phyloP scores from a whole-genome alignment of 2,888 invertebrate genomes.

The Polietes domitor region DNA sequence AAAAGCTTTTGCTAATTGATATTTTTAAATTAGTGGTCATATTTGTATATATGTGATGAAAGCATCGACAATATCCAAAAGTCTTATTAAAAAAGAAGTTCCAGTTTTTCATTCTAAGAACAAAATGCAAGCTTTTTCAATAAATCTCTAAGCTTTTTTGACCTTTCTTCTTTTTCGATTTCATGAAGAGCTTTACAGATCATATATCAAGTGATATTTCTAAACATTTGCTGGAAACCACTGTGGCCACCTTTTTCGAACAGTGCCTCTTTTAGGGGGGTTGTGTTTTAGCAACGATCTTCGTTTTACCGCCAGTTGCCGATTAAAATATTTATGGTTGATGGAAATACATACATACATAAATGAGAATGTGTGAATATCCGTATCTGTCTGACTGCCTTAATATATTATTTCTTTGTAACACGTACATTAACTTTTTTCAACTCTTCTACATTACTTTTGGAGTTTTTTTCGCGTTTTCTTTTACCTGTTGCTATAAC shows the following conservation, averaged over 20 bases:
- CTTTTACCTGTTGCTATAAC: not conserved
- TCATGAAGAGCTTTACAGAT: not conserved
- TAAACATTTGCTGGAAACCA: too few relatives aligned
- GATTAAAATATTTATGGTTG: not conserved
- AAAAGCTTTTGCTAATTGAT: too few relatives aligned
- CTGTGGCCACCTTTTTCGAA: not conserved
- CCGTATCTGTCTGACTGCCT: not conserved
- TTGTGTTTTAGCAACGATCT: slow-evolving; percentile 25
- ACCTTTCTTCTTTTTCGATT: too few relatives aligned
- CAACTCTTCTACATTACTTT: not conserved
- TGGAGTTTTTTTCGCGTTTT: not conserved
- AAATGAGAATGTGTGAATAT: not conserved
- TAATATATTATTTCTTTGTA: not conserved
- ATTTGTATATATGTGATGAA: too few relatives aligned
- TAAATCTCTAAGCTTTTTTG: too few relatives aligned
- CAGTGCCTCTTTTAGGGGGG: not conserved
- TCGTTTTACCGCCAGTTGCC: not conserved
- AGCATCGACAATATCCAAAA: too few relatives aligned
- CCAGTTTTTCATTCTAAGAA: too few relatives aligned
- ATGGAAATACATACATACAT: not conserved
- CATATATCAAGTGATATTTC: too few relatives aligned
- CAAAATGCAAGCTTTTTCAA: too few relatives aligned
- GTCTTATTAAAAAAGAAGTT: too few relatives aligned
- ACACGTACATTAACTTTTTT: not conserved
- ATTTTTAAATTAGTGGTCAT: too few relatives aligned